These are phyloP conservation scores for Clarias fuscus DNA, from an alignment of 2,797 vertebrate genomes.

Conservation along the genomic window DNA sequence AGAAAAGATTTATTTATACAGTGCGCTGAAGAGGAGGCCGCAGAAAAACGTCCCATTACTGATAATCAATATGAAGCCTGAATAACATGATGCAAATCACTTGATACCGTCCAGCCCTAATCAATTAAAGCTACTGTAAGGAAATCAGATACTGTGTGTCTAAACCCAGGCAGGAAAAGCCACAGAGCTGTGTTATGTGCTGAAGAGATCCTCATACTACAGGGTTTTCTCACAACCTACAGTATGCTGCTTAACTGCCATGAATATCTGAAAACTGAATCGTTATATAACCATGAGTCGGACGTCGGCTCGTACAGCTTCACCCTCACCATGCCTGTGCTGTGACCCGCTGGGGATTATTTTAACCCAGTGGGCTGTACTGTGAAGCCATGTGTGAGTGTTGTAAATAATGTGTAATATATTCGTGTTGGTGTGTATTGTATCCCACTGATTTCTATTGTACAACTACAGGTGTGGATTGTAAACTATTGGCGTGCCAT, in stretches of 20 bases:
- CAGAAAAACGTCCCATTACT: conserved; percentile 10
- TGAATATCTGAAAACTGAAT: neutral
- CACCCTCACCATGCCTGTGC: neutral
- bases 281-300: neutral
- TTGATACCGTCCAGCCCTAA: conserved; percentile 11
- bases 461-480: neutral
- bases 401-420: neutral
- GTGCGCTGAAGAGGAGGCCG: conserved; percentile 1
- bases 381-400: neutral
- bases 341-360: neutral
- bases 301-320: neutral
- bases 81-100: conserved; percentile 26
- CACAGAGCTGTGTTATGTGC: neutral
- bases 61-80: conserved; percentile 23
- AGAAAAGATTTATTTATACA: conserved; percentile 1
- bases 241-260: neutral
- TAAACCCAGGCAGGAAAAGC: neutral
- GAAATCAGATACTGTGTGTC: conserved; percentile 26
- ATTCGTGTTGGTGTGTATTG: neutral
- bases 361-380: neutral
- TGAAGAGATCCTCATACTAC: neutral
- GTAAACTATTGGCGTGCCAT: neutral
- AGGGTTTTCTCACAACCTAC: neutral
- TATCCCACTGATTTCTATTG: neutral
- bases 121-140: conserved; percentile 19